Percentiles rank a stretch among this genome's conserved stretches.
Conservation (phyloP, 2,888 invertebrate genomes). For the Blastobasis lacticolella region DNA sequence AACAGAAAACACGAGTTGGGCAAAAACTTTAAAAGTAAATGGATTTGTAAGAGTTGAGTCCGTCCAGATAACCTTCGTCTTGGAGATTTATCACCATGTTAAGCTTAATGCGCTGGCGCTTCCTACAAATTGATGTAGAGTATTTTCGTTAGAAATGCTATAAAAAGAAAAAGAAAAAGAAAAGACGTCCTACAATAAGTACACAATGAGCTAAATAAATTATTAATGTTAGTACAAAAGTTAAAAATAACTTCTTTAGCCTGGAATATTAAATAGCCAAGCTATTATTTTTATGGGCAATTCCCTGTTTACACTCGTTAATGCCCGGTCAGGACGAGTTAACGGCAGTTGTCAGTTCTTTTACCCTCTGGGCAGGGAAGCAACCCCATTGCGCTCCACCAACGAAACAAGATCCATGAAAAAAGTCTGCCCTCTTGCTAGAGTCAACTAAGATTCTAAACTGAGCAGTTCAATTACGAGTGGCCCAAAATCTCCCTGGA, state of each 20-base stretch:
- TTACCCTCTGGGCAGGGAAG: slow-evolving; percentile 46
- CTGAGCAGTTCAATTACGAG: too few species aligned
- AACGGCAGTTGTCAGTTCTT: slow-evolving; percentile 67
- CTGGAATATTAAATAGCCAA: slow-evolving; percentile 32
- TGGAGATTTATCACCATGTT: slow-evolving; percentile 29
- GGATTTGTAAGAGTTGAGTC: slow-evolving; percentile 21
- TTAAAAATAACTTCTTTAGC: background rate
- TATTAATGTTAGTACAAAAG: too few species aligned
- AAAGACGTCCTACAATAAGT: too few species aligned
- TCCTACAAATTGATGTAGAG: too few species aligned
- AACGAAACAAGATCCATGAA: slow-evolving; percentile 28
- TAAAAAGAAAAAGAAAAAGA: too few species aligned
- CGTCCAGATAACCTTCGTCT: slow-evolving; percentile 25
- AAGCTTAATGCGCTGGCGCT: too few species aligned
- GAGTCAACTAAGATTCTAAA: too few species aligned
- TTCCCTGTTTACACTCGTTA: slow-evolving; percentile 60
- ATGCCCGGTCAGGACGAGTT: slow-evolving; percentile 56
- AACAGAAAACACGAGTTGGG: slow-evolving; percentile 7
- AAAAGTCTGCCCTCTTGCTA: slow-evolving; percentile 9
- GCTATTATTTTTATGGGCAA: slow-evolving; percentile 52
- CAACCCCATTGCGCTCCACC: slow-evolving; percentile 29
- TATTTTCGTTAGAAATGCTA: too few species aligned
- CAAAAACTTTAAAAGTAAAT: slow-evolving; percentile 29
- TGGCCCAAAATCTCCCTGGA: slow-evolving; percentile 22
- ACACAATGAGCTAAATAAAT: too few species aligned